Percentiles rank a stretch among this genome's conserved stretches.
These are phyloP conservation scores for Anticlea derivata DNA, from an alignment of 2,888 invertebrate species.

Conservation along the genomic window DNA sequence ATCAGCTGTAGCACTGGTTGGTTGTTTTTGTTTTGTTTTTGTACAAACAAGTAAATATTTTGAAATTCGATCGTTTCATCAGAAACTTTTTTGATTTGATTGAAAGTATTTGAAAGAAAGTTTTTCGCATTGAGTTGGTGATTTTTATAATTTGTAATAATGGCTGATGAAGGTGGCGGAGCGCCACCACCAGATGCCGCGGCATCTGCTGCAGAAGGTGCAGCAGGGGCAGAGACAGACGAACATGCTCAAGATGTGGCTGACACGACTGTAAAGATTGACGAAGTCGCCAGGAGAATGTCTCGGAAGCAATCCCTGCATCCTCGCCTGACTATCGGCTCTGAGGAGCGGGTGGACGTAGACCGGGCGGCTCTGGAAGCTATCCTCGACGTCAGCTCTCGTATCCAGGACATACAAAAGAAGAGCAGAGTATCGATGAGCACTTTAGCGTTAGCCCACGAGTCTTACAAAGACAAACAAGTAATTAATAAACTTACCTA, in stretches of 20 bases:
- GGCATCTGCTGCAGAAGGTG: constrained; percentile 34
- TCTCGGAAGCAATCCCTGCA: constrained; percentile 29
- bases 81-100: neutral
- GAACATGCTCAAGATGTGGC: constrained; percentile 46
- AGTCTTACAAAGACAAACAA: constrained; percentile 80
- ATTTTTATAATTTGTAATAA: constrained; percentile 29
- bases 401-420: constrained; percentile 65
- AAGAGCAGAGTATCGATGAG: constrained; percentile 73
- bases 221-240: constrained; percentile 27
- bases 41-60: constrained; percentile 22
- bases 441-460: constrained; percentile 67
- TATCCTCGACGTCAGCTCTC: constrained; percentile 69
- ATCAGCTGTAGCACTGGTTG: constrained; percentile 1
- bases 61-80: constrained; percentile 32
- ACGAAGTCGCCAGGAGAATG: constrained; percentile 48
- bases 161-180: constrained; percentile 51
- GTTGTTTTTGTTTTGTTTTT: neutral
- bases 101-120: constrained; percentile 4
- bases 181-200: constrained; percentile 29
- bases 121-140: neutral
- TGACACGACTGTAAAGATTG: constrained; percentile 47
- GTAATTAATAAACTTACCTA: constrained; percentile 61
- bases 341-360: constrained; percentile 52
- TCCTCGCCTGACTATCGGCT: constrained; percentile 3
- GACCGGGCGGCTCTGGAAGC: constrained; percentile 71